Evolutionary conservation across 2,797 vertebrate genomes (phyloP), one percentile per base, ranked within the genome.

Genomic region (Lepus townsendii): DNA sequence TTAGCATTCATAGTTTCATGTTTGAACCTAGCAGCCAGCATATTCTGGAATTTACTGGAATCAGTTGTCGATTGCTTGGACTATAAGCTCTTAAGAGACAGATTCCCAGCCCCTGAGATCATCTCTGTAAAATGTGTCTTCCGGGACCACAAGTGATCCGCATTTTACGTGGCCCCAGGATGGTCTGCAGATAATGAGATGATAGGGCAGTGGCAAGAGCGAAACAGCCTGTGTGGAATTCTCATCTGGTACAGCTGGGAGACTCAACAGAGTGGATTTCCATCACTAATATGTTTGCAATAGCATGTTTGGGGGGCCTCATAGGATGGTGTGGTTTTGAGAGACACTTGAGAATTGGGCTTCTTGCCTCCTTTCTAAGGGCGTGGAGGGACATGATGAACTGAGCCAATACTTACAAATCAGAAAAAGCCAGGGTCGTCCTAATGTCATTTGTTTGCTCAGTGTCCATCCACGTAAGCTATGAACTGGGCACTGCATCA

Each of bases 301-400:
- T 22, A 27, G n/a, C 54, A 1, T 8, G 8, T 63, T 24, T 71
- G 35, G 50, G 9, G 0, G 1, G 38, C n/a, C 66, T 71, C 47
- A 13, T 4, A 26, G 71, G 30, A 50, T 27, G 17, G 30, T 52
- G 63, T 26, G 32, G 60, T 54, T 90, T 50, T 78, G 57, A 85
- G 50, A 75, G 35, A 38, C 12, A n/a, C 6, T n/a, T 13, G 19
- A 32, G 22, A 69, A 77, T 35, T 24, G 66, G 42, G 22, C 16
- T 90, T 93, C 82, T 38, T 47, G 9, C 26, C 12, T 92, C 72
- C 66, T 62, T 96, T 54, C 69, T 11, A 54, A 68, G 20, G n/a
- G 35, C 85, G 20, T 19, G 32, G 91, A 76, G n/a, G 66, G 11
- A n/a, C 65, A 24, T 3, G 32, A 79, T 24, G 65, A 60, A 63